Evolutionary conservation across 2,797 vertebrate species (phyloP).

Genomic region (Alfaro cultratus): DNA sequence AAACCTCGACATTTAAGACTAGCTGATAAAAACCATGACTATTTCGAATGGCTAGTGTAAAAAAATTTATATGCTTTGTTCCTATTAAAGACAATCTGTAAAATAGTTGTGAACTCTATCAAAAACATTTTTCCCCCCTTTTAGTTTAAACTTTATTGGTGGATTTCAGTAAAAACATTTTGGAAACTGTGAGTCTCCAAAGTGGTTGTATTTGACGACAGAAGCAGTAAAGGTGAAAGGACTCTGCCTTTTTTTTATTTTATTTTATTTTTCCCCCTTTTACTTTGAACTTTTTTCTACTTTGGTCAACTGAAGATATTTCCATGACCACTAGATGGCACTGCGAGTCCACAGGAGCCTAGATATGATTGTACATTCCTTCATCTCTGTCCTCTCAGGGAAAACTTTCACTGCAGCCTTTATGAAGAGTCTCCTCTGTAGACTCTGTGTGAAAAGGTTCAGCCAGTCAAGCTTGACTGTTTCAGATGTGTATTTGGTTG

Average conservation of each 20-base stretch:
- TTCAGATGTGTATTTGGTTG: slow-evolving; percentile 63
- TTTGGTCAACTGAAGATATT: background rate
- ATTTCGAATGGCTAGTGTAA: background rate
- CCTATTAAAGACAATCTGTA: slow-evolving; percentile 12
- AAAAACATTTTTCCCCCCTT: slow-evolving; percentile 21
- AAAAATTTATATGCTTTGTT: background rate
- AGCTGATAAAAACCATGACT: background rate
- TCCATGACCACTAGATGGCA: slow-evolving; percentile 57
- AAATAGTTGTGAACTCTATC: slow-evolving; percentile 27
- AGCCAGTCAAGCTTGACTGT: slow-evolving; percentile 37
- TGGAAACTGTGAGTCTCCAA: slow-evolving; percentile 7
- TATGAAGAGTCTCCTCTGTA: slow-evolving; percentile 27
- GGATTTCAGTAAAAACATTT: slow-evolving; percentile 18
- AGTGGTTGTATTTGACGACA: slow-evolving; percentile 14
- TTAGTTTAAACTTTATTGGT: slow-evolving; percentile 9
- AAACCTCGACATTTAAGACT: background rate
- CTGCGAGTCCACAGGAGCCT: slow-evolving; percentile 49
- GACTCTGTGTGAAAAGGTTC: slow-evolving; percentile 35
- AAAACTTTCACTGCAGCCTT: slow-evolving; percentile 32
- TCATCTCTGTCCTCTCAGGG: slow-evolving; percentile 22
- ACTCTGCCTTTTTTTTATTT: slow-evolving; percentile 16
- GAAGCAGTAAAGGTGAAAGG: slow-evolving; percentile 36
- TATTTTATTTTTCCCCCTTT: background rate
- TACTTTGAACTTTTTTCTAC: slow-evolving; percentile 21
- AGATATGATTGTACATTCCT: slow-evolving; percentile 45